Percentiles rank a stretch among this genome's conserved stretches.
Conservation (phyloP, 2,888 invertebrate species). For the Drosophila rellima region DNA sequence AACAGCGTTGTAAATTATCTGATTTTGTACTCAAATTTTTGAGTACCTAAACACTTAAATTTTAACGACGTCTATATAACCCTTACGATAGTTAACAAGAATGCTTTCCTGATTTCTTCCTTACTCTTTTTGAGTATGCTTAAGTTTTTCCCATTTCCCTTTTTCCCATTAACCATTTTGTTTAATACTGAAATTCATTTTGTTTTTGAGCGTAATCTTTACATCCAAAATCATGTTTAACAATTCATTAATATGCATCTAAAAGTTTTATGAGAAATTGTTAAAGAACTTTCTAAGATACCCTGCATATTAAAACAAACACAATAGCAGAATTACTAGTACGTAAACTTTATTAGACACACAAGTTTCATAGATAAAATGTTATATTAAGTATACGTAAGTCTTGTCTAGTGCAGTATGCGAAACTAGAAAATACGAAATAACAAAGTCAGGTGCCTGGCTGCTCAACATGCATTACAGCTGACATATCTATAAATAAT, state of each 20-base stretch:
- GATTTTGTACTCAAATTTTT: constrained; percentile 40
- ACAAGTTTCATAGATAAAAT: not conserved
- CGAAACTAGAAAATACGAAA: not conserved
- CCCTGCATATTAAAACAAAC: not conserved
- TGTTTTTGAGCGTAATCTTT: constrained; percentile 1
- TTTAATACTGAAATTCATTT: constrained; percentile 32
- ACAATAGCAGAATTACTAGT: not conserved
- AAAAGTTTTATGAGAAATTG: constrained; percentile 12
- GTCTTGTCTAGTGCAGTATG: not conserved
- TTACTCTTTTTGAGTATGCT: not conserved
- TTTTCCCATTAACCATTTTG: constrained; percentile 17
- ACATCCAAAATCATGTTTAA: constrained; percentile 39
- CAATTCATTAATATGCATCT: constrained; percentile 41
- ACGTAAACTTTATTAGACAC: not conserved
- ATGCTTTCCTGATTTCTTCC: not conserved
- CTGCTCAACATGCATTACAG: not conserved
- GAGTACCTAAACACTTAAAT: constrained; percentile 31
- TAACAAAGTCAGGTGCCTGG: not conserved
- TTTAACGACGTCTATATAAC: constrained; percentile 38
- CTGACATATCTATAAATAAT: constrained; percentile 5
- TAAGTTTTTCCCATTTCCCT: constrained; percentile 12
- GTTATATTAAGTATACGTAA: constrained; percentile 10
- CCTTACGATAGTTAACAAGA: constrained; percentile 26
- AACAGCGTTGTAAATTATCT: constrained; percentile 41
- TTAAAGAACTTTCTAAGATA: not conserved